Percentiles rank a stretch among this genome's conserved stretches.
These are phyloP conservation scores for Solenopsis invicta DNA, from an alignment of 1,140 invertebrate species.

Conservation along the genomic window DNA sequence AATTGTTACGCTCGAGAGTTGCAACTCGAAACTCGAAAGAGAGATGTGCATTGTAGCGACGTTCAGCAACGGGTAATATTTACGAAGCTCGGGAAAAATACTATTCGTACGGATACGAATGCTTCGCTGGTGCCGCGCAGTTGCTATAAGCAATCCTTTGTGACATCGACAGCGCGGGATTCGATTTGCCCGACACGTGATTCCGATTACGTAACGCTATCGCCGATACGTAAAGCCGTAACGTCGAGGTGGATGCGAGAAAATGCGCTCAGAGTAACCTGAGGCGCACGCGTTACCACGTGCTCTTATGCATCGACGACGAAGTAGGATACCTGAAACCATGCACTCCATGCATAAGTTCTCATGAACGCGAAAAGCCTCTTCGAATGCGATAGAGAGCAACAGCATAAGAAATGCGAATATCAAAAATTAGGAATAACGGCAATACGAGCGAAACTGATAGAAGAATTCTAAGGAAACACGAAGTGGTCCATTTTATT, in stretches of 20 bases:
- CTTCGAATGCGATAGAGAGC: conserved; percentile 4
- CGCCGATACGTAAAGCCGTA: conserved; percentile 31
- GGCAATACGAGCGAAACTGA: not conserved
- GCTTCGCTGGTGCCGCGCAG: not conserved
- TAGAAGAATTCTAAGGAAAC: conserved; percentile 3
- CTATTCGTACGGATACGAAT: not conserved
- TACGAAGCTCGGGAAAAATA: not conserved
- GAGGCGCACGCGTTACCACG: conserved; percentile 24
- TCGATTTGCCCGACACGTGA: conserved; percentile 40
- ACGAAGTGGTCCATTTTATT: not conserved
- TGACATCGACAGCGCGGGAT: not conserved
- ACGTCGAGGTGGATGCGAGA: not conserved
- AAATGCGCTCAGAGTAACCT: conserved; percentile 21
- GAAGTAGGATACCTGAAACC: conserved; percentile 4
- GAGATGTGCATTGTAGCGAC: not conserved
- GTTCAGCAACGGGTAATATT: not conserved
- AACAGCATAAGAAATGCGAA: not conserved
- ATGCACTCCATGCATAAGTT: conserved; percentile 21
- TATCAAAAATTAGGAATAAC: conserved; percentile 14
- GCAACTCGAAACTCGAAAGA: not conserved
- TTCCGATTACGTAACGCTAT: conserved; percentile 42
- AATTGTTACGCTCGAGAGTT: not conserved
- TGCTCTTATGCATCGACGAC: not conserved
- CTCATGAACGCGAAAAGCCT: conserved; percentile 17
- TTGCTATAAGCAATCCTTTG: conserved; percentile 11